Evolutionary conservation across 2,888 invertebrate genomes (phyloP).

Genomic region (Plagodis pulveraria): DNA sequence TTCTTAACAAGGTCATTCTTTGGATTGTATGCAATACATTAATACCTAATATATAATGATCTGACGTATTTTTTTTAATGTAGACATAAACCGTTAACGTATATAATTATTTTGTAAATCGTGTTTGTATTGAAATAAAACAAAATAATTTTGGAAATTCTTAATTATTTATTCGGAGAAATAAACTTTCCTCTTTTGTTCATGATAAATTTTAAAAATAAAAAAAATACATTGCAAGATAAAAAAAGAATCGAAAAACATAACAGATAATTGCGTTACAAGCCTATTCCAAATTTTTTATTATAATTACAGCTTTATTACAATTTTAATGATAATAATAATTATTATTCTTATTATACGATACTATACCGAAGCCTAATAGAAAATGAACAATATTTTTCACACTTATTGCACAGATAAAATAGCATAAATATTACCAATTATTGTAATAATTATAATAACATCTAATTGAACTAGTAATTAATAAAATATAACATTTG

Average conservation of each 20-base stretch:
- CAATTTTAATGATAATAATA: conserved; percentile 70
- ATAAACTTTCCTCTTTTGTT: conserved; percentile 67
- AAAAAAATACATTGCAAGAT: conserved; percentile 58
- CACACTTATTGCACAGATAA: conserved; percentile 79
- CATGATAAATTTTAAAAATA: conserved; percentile 61
- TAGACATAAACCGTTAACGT: no score
- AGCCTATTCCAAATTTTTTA: conserved; percentile 69
- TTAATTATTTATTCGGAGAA: conserved; percentile 81
- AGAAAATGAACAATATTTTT: conserved; percentile 65
- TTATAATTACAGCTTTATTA: conserved; percentile 78
- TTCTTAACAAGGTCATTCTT: no score
- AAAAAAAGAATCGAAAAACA: conserved; percentile 64
- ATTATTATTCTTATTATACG: conserved; percentile 55
- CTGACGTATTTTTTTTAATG: no score
- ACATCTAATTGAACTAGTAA: conserved; percentile 61
- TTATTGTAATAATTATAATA: conserved; percentile 44
- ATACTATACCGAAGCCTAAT: conserved; percentile 58
- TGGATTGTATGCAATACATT: no score
- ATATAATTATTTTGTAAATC: no score
- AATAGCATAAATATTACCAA: conserved; percentile 73
- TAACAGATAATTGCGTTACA: conserved; percentile 74
- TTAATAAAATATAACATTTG: conserved; percentile 52
- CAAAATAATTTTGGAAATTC: conserved; percentile 61
- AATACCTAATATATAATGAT: no score
- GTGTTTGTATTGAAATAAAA: conserved; percentile 53